These are phyloP conservation scores for Lycophotia porphyrea DNA, from an alignment of 2,888 invertebrate species.

Conservation along the genomic window DNA sequence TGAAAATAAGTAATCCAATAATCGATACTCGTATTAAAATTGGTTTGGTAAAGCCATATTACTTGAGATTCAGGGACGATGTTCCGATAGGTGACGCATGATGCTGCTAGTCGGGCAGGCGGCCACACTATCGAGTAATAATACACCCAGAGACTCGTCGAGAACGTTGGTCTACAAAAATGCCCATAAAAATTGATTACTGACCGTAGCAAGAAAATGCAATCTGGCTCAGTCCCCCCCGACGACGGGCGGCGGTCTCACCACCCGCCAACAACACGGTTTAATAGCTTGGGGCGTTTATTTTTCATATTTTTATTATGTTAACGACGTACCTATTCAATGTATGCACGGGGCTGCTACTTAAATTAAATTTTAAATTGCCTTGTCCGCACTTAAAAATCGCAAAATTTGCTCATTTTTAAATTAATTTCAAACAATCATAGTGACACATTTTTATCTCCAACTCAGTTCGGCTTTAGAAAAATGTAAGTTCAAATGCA, in stretches of 20 bases:
- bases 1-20: not conserved
- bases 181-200: constrained; percentile 89
- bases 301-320: constrained; percentile 82
- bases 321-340: constrained; percentile 72
- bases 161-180: constrained; percentile 81
- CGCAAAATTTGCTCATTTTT: not conserved
- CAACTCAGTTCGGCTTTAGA: constrained; percentile 1
- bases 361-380: constrained; percentile 62
- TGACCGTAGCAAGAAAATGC: constrained; percentile 87
- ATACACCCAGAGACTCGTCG: constrained; percentile 58
- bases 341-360: constrained; percentile 55
- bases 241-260: constrained; percentile 60
- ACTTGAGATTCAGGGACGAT: constrained; percentile 16
- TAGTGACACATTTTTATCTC: constrained; percentile 18
- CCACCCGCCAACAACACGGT: constrained; percentile 69
- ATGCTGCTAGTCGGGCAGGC: not conserved
- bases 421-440: constrained; percentile 14
- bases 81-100: constrained; percentile 10
- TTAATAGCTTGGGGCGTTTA: constrained; percentile 82
- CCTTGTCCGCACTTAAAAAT: constrained; percentile 20
- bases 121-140: constrained; percentile 38
- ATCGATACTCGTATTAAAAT: constrained; percentile 1
- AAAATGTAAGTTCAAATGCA: constrained; percentile 42
- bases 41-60: not conserved
- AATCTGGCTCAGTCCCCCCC: constrained; percentile 80